A percentile compares a stretch with the other conserved stretches of the same genome.
These are phyloP conservation scores for Trichechus manatus DNA, from an alignment of 2,113 vertebrate species.

Conservation along the genomic window DNA sequence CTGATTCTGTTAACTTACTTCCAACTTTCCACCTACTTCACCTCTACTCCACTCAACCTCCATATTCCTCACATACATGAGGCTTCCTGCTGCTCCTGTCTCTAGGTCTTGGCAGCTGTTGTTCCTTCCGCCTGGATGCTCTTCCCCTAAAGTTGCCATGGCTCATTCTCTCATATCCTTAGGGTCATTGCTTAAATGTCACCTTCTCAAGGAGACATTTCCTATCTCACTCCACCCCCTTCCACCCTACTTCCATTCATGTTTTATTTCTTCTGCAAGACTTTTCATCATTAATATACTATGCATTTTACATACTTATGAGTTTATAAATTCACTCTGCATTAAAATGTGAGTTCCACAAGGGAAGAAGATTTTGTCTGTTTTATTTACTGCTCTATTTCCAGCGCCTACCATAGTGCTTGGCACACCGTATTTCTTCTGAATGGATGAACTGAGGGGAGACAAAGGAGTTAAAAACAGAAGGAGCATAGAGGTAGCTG, in stretches of 20 bases:
- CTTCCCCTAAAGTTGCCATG: neutral
- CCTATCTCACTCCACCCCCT: neutral
- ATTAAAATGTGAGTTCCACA: neutral
- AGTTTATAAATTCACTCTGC: neutral
- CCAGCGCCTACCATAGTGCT: neutral
- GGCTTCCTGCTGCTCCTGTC: neutral
- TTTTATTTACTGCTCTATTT: neutral
- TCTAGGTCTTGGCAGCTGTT: neutral
- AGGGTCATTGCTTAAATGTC: neutral
- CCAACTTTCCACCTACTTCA: neutral
- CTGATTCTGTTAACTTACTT: neutral
- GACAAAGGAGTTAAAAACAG: neutral
- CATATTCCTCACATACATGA: neutral
- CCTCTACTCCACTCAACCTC: neutral
- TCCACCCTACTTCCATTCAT: too few species aligned
- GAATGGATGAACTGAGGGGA: neutral
- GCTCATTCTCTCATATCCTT: neutral
- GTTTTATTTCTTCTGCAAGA: neutral
- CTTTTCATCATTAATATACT: neutral
- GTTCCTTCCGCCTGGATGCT: neutral
- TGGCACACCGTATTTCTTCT: neutral
- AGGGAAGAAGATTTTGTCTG: neutral
- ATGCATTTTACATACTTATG: neutral
- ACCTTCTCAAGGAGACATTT: neutral
- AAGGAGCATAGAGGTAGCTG: neutral